Base-by-base conservation (phyloP, 2,888 invertebrate genomes). In the Pherbina coryleti region DNA sequence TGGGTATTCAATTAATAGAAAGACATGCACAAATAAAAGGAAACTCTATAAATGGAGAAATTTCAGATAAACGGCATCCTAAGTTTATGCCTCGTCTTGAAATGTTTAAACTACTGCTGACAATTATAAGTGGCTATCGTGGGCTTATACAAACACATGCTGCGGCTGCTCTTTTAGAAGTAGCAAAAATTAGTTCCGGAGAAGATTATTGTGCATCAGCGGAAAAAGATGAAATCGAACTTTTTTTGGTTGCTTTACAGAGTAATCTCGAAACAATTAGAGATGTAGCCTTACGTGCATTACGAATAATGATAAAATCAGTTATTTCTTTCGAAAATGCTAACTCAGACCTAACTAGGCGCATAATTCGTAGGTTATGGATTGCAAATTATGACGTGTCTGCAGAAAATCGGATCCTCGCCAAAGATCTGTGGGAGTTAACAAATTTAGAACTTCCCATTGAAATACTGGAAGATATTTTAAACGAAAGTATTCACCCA, bases 321-420 rank as follows among this genome's bases (percentile, higher is more conserved):
- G 91, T 97, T n/a, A 57, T 37, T 34, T 75, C 67, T 34, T 53
- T 91, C 62, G 91, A 89, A 91, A 14, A 92, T 93, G 0, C 91
- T 97, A 71, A 93, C 85, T 90, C 91, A 81, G 92, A 91, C 64
- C 92, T 92, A 84, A 92, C 91, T 7, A 90, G 94, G 74, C 89
- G 91, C 60, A 91, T 96, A 64, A 92, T 92, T 51, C 93, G 94
- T 82, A 91, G 97, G 74, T 91, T 98, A 64, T 96, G 96, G 93
- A 92, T 98, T 74, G 95, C 96, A 0, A 94, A 93, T 80, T 96
- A 94, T 88, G 98, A 98, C 90, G 91, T 93, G 0, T 92, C 92
- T 8, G 93, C 93, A 57, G 94, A 95, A 78, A 96, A 96, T 85
- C 91, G 93, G 82, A 89, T 91, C 44, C 90, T 94, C 22, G 94